Evolutionary conservation across 2,888 invertebrate species (phyloP), one percentile per base, ranked within the genome.

Genomic region (Diaperis boleti): DNA sequence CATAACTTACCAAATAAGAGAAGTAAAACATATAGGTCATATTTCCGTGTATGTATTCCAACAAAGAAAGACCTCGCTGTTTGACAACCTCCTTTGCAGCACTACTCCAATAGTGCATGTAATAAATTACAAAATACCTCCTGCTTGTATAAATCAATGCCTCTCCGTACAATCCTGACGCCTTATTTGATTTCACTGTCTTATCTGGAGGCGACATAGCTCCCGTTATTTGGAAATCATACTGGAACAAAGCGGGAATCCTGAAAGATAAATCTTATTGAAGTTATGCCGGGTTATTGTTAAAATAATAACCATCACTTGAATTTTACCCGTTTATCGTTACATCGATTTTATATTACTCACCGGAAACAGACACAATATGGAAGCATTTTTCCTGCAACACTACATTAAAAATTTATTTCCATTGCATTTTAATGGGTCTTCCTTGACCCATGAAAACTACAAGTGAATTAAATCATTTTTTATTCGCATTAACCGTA

Each of bases 91-190:
- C 17, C 35, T 13, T 14, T 20, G 52, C 37, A 37, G 22, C 22
- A 37, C 52, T 52, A 52, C 52, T 52, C 52, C 13, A 13, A 14
- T 37, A 52, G 52, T 37, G 35, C 35, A 39, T 22, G 20, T 39
- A 52, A 52, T 52, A 52, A 52, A 52, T 39, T 52, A 52, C 52
- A 37, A 52, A 11, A 52, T 37, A 52, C 35, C 52, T 20, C 52
- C 39, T 49, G 35, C 49, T 49, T 37, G 35, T 37, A 52, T 35
- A 20, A n/a, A n/a, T n/a, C n/a, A n/a, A n/a, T n/a, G n/a, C n/a
- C n/a, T n/a, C n/a, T n/a, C n/a, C 39, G 52, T 37, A 52, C 37
- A 11, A 52, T 18, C 14, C 52, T 37, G 22, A 52, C 52, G 22
- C 37, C 14, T 18, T 35, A 52, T 52, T 52, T 52, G 35, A 52